A percentile compares a stretch with the other conserved stretches of the same genome.
These are phyloP conservation scores for Agapornis roseicollis DNA, from an alignment of 2,113 vertebrate species.

Conservation along the genomic window DNA sequence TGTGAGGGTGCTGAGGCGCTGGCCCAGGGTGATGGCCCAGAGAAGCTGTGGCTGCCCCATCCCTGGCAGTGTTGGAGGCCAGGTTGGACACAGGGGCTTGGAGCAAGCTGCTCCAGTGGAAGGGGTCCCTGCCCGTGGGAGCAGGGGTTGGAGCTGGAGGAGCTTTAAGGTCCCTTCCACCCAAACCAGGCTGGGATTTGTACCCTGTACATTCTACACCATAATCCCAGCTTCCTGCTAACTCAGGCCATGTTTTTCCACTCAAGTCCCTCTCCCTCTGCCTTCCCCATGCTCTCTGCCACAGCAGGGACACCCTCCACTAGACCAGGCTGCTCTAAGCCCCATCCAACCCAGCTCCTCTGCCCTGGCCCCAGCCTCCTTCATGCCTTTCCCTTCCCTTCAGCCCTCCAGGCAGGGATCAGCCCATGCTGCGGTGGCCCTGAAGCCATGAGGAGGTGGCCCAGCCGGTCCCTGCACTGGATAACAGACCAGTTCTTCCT, in stretches of 20 bases:
- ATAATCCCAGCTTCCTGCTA: not conserved
- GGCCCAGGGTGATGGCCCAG: too few relatives aligned
- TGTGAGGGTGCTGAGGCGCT: too few relatives aligned
- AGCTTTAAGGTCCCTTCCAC: not conserved
- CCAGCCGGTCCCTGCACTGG: accelerated
- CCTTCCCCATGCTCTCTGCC: not conserved
- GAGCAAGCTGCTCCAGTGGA: not conserved
- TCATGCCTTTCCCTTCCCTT: not conserved
- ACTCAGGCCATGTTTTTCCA: not conserved
- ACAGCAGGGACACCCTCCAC: not conserved
- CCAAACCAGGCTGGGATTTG: accelerated
- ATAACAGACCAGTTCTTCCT: slow-evolving; percentile 22
- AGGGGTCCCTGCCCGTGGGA: not conserved
- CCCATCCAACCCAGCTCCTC: not conserved
- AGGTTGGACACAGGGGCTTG: too few relatives aligned
- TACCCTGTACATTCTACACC: accelerated
- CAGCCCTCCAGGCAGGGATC: not conserved
- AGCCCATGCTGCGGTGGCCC: not conserved
- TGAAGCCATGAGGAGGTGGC: not conserved
- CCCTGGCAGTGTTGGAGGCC: too few relatives aligned
- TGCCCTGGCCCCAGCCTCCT: not conserved
- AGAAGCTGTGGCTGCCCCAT: too few relatives aligned
- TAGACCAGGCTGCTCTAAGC: not conserved
- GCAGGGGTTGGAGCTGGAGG: not conserved
- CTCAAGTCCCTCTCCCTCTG: not conserved